Evolutionary conservation across 2,888 invertebrate genomes (phyloP).

Genomic region (Pimpla rufipes): DNA sequence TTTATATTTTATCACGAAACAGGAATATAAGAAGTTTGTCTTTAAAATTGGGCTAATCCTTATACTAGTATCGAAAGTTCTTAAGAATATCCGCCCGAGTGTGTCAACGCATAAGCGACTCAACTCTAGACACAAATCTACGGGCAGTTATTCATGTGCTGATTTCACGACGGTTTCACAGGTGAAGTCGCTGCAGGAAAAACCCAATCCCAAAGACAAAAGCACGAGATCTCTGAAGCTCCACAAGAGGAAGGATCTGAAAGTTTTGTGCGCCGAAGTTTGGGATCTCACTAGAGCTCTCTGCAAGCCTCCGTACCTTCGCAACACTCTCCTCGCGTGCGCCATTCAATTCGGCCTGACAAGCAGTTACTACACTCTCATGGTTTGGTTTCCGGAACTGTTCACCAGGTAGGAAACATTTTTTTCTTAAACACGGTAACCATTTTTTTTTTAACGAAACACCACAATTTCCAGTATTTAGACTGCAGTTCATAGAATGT

Average conservation of each 20-base stretch:
- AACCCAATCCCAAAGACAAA: conserved; percentile 89
- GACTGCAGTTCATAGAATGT: not conserved
- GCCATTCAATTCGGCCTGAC: conserved; percentile 94
- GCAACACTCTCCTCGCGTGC: conserved; percentile 92
- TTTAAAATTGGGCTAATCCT: too few species aligned
- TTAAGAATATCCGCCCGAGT: too few species aligned
- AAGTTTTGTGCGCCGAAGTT: conserved; percentile 89
- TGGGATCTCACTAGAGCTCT: conserved; percentile 92
- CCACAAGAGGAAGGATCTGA: conserved; percentile 91
- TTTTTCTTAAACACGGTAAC: not conserved
- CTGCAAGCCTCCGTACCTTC: conserved; percentile 91
- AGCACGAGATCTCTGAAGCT: conserved; percentile 90
- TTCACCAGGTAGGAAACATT: conserved; percentile 86
- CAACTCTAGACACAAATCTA: too few species aligned
- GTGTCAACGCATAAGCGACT: too few species aligned
- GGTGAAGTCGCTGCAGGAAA: conserved; percentile 91
- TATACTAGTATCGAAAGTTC: too few species aligned
- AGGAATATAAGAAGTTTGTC: too few species aligned
- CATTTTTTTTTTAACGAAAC: not conserved
- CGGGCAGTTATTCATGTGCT: not conserved
- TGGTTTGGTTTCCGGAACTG: conserved; percentile 97
- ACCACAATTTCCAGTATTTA: not conserved
- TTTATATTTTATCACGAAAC: too few species aligned
- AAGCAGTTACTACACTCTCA: conserved; percentile 95
- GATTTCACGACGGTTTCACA: conserved; percentile 76